A percentile compares a stretch with the other conserved stretches of the same genome.
Conservation (phyloP, 2,113 vertebrate species). For the Malurus cyaneus region DNA sequence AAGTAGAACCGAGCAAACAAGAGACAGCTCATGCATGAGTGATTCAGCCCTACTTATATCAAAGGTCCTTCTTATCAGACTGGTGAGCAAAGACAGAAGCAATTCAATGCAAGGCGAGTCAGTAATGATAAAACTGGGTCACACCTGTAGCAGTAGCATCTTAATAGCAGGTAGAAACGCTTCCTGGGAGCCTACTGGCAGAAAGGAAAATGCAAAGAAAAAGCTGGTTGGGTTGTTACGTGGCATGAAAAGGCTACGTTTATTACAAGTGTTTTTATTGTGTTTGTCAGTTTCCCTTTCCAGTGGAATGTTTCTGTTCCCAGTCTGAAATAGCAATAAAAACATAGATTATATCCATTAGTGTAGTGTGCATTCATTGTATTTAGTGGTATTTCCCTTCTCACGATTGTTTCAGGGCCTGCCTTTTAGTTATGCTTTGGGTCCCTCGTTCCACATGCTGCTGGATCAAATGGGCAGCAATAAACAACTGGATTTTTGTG, state of each 20-base stretch:
- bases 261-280: not conserved
- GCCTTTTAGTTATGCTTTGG: not conserved
- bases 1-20: not conserved
- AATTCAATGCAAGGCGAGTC: not conserved
- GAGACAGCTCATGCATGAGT: fast-evolving
- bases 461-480: not conserved
- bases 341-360: not conserved
- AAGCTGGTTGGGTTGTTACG: fast-evolving
- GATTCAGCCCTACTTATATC: not conserved
- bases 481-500: not conserved
- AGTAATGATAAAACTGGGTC: not conserved
- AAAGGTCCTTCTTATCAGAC: not conserved
- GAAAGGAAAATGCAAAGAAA: not conserved
- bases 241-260: not conserved
- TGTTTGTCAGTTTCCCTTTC: not conserved
- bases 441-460: not conserved
- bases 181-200: not conserved
- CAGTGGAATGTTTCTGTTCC: not conserved
- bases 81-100: not conserved
- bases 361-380: not conserved
- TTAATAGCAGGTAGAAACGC: not conserved
- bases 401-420: not conserved
- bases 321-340: not conserved
- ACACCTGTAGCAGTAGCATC: not conserved
- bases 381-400: not conserved